Conservation (phyloP, 1,140 invertebrate species). For the Neuroterus valhalla region DNA sequence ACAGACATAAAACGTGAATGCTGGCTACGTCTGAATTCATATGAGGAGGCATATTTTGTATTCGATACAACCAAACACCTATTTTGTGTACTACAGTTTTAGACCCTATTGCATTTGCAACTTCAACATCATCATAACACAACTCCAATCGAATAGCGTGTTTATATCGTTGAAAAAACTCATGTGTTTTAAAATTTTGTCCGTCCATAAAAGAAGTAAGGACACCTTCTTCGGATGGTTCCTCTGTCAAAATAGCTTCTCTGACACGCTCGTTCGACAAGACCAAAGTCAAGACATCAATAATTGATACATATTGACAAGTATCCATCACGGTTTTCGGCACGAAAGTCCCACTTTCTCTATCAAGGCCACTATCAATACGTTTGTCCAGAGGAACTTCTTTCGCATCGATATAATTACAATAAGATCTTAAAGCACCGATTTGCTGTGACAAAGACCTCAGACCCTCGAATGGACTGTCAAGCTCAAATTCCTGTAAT, state of each 20-base stretch:
- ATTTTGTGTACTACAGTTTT: not conserved
- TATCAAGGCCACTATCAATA: slow-evolving; percentile 1
- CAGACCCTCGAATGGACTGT: slow-evolving; percentile 28
- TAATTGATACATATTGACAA: slow-evolving; percentile 35
- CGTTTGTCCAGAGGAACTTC: slow-evolving; percentile 28
- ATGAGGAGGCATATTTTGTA: not conserved
- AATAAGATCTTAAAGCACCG: not conserved
- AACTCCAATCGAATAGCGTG: not conserved
- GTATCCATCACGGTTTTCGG: slow-evolving; percentile 3
- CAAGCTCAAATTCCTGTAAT: not conserved
- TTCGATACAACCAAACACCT: not conserved
- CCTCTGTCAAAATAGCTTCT: slow-evolving; percentile 21
- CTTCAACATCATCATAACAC: not conserved
- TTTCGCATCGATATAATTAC: slow-evolving; percentile 13
- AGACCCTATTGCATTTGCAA: not conserved
- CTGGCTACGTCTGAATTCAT: not conserved
- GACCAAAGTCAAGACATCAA: slow-evolving; percentile 9
- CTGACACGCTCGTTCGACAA: slow-evolving; percentile 7
- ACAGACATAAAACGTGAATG: not conserved
- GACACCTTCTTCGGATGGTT: not conserved
- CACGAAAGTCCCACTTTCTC: not conserved
- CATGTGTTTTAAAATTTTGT: not conserved
- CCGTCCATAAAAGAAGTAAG: not conserved
- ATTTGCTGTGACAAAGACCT: slow-evolving; percentile 28
- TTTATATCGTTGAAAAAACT: not conserved